phyloP scores from a whole-genome alignment of 2,888 invertebrate species.

The Microctonus hyperodae region DNA sequence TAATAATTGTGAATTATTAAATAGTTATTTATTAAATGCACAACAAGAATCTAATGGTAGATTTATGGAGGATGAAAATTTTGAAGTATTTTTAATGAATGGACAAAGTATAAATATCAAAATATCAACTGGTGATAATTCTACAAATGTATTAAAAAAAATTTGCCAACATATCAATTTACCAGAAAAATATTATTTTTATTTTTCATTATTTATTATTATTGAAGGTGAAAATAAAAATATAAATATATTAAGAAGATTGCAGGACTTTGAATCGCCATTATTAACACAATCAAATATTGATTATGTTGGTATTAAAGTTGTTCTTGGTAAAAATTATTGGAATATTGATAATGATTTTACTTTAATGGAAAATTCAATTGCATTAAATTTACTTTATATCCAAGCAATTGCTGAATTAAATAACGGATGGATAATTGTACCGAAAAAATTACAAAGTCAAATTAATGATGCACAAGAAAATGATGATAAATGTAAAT shows the following conservation, averaged over 20 bases:
- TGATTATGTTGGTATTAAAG: conserved; percentile 76
- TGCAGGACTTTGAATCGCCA: conserved; percentile 97
- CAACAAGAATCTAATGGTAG: conserved; percentile 86
- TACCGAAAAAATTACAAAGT: conserved; percentile 72
- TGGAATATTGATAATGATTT: conserved; percentile 89
- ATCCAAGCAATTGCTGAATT: conserved; percentile 88
- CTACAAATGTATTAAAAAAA: conserved; percentile 81
- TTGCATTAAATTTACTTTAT: conserved; percentile 86
- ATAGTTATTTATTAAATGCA: conserved; percentile 87
- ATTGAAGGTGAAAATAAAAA: conserved; percentile 77
- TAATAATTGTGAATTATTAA: conserved; percentile 80
- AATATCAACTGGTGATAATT: conserved; percentile 82
- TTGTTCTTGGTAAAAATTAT: conserved; percentile 89
- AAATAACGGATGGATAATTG: conserved; percentile 84
- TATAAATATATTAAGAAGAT: conserved; percentile 79
- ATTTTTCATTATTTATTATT: conserved; percentile 90
- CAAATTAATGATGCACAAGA: conserved; percentile 77
- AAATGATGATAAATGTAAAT: conserved; percentile 86
- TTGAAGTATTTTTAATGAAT: conserved; percentile 87
- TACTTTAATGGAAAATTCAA: conserved; percentile 80
- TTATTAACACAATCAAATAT: conserved; percentile 83
- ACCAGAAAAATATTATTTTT: conserved; percentile 79
- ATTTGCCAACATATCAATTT: conserved; percentile 83
- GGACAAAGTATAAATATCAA: conserved; percentile 83
- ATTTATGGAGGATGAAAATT: conserved; percentile 73